Evolutionary conservation across 2,113 vertebrate genomes (phyloP).

Genomic region (Chaetorhynchus papuensis): DNA sequence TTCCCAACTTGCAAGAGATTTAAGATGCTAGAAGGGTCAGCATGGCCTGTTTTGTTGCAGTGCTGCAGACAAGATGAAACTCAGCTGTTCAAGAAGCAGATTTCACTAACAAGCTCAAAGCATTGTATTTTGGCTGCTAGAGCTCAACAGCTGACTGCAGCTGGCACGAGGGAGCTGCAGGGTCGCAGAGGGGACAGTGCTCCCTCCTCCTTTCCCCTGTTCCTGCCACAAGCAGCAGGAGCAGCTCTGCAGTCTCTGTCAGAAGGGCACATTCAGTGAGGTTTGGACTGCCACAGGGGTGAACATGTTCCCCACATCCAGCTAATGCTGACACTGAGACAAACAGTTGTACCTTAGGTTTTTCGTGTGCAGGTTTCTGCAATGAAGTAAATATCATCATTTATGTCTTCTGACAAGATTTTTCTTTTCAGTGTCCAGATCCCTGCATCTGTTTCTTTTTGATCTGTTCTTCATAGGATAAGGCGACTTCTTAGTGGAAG

Average conservation of each 20-base stretch:
- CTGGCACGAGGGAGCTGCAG: background rate
- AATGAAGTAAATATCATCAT: background rate
- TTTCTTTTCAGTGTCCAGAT: background rate
- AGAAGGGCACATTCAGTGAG: background rate
- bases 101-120: background rate
- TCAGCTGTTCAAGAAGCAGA: background rate
- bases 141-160: conserved; percentile 5
- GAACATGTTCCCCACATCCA: fast-evolving
- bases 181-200: background rate
- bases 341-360: background rate
- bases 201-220: background rate
- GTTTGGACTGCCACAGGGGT: background rate
- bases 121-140: background rate
- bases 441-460: background rate
- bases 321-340: background rate
- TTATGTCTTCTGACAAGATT: background rate
- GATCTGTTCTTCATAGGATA: background rate
- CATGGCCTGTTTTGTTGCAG: background rate
- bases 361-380: background rate
- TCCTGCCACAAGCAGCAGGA: background rate
- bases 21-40: background rate
- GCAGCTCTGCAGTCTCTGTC: fast-evolving
- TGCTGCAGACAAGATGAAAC: background rate
- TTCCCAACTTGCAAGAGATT: background rate
- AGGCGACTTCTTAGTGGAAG: background rate